Evolutionary conservation across 2,113 vertebrate genomes (phyloP).

Genomic region (Centropus unirufus): DNA sequence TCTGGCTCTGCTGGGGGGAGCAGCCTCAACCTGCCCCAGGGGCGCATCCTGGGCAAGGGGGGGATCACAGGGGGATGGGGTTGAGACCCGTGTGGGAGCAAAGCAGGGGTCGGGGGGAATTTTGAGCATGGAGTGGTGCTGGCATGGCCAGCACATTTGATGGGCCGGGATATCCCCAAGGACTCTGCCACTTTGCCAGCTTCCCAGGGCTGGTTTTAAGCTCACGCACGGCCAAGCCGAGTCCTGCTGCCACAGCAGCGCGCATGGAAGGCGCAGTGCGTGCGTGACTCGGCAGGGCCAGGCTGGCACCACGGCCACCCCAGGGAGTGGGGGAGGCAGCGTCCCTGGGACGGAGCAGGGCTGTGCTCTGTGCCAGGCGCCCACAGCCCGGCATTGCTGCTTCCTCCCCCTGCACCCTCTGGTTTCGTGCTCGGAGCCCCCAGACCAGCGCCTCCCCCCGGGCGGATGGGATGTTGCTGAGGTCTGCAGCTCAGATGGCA

Average conservation of each 20-base stretch:
- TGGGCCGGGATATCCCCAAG: no score
- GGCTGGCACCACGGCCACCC: background rate
- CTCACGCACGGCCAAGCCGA: accelerated
- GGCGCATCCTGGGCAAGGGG: background rate
- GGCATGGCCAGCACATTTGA: no score
- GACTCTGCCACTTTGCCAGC: no score
- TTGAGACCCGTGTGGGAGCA: no score
- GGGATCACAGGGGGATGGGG: background rate
- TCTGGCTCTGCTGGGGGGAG: background rate
- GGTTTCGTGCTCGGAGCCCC: background rate
- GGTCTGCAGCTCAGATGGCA: background rate
- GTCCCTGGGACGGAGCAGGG: background rate
- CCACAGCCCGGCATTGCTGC: accelerated
- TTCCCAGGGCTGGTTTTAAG: background rate
- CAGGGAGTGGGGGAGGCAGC: background rate
- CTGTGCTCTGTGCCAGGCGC: background rate
- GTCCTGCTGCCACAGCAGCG: accelerated
- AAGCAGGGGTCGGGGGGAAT: background rate
- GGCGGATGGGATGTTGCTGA: accelerated
- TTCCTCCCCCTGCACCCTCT: background rate
- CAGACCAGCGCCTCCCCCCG: background rate
- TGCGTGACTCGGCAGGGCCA: no score
- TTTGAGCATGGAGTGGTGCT: no score
- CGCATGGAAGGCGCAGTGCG: accelerated
- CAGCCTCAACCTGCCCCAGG: background rate